Evolutionary conservation across 1,140 invertebrate genomes (phyloP).

Genomic region (Cherax destructor): DNA sequence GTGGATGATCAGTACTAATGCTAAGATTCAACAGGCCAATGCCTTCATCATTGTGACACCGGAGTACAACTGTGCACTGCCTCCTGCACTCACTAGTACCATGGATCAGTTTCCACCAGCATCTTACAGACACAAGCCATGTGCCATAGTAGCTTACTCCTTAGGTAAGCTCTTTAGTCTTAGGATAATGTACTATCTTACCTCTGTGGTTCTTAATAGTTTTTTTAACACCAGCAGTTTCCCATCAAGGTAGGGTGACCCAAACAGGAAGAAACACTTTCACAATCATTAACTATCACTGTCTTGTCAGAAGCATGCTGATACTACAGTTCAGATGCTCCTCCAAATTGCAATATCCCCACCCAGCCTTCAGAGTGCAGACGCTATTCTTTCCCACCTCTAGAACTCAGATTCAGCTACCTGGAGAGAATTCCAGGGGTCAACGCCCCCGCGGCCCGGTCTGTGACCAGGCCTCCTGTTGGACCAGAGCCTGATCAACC

Average conservation of each 20-base stretch:
- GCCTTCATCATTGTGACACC: conserved; percentile 76
- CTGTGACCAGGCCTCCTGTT: too few species aligned
- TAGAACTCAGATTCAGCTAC: background rate
- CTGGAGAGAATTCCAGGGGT: too few species aligned
- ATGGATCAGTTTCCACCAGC: conserved; percentile 77
- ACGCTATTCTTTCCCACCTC: too few species aligned
- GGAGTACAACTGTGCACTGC: conserved; percentile 77
- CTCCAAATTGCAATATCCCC: too few species aligned
- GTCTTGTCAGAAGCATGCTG: background rate
- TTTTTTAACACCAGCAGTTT: too few species aligned
- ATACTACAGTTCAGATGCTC: too few species aligned
- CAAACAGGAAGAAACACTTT: background rate
- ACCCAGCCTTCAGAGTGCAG: too few species aligned
- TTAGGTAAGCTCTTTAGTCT: conserved; percentile 73
- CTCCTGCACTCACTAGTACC: conserved; percentile 77
- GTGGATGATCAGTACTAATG: conserved; percentile 74
- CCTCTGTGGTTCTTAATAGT: background rate
- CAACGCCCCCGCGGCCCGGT: too few species aligned
- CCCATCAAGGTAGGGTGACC: too few species aligned
- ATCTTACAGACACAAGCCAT: conserved; percentile 76
- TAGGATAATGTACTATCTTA: background rate
- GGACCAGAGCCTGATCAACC: too few species aligned
- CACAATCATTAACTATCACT: background rate
- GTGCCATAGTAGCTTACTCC: conserved; percentile 77
- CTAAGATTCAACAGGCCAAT: conserved; percentile 74